Evolutionary conservation across 2,888 invertebrate species (phyloP), one percentile per base, ranked within the genome.

Genomic region (Griposia aprilina): DNA sequence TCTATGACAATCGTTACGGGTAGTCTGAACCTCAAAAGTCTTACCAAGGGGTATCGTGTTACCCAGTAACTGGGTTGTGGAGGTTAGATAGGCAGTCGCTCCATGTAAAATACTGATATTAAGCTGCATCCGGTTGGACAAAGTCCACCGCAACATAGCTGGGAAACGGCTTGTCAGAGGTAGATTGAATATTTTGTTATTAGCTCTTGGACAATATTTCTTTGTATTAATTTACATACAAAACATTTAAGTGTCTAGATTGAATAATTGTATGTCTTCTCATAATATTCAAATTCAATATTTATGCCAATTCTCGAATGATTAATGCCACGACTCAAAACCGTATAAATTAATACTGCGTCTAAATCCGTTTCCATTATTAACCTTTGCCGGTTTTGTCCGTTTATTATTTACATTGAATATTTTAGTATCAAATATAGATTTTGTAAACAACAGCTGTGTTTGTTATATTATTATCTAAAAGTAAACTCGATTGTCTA

Each of bases 381-480:
- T 36, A 70, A 83, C 82, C 86, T 83, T 83, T 73, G 10, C 5
- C 30, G 41, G 36, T 52, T 76, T 48, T 66, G 45, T 59, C 30
- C 41, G 17, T 65, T 66, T 76, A 68, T 57, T 74, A 87, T 86
- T 84, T 76, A 76, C 63, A 45, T 45, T 69, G 72, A 73, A 78
- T 83, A 83, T 76, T 81, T 85, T 81, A 75, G 66, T 62, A 76
- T 36, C 63, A 65, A 76, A 87, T 84, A 88, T 74, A 82, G 82
- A 81, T 62, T 77, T 78, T 67, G 68, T 87, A 89, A 89, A 89
- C 84, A 89, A 20, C 50, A 30, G 76, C 82, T 84, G 78, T 83
- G 85, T 86, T 84, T 89, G 79, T 81, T 85, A 55, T 80, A 71
- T 80, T 79, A 71, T 78, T 73, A 68, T 78, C 78, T 76, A 77